Conservation (phyloP, 1,140 invertebrate species). For the Drosophila jambulina region DNA sequence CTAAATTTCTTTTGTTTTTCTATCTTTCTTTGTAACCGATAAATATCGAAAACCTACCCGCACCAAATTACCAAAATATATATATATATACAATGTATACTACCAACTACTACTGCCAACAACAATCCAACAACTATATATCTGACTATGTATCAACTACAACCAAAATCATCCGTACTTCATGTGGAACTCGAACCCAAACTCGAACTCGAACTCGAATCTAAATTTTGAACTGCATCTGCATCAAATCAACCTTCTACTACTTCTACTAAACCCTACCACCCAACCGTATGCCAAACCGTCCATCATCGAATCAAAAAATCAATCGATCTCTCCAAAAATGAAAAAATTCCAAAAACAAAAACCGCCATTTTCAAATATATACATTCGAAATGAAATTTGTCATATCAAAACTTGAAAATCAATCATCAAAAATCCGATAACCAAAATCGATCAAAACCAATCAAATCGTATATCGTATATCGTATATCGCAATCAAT, state of each 20-base stretch:
- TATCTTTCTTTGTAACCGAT: slow-evolving; percentile 56
- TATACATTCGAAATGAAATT: slow-evolving; percentile 39
- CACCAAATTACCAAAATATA: slow-evolving; percentile 52
- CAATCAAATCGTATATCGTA: slow-evolving; percentile 69
- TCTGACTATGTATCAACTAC: slow-evolving; percentile 53
- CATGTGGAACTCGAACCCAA: slow-evolving; percentile 40
- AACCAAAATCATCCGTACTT: slow-evolving; percentile 52
- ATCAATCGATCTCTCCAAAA: slow-evolving; percentile 18
- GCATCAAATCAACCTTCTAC: slow-evolving; percentile 35
- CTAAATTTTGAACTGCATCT: slow-evolving; percentile 54
- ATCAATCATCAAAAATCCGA: slow-evolving; percentile 15
- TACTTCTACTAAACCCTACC: slow-evolving; percentile 23
- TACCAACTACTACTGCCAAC: slow-evolving; percentile 22
- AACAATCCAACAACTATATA: slow-evolving; percentile 56
- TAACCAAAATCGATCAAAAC: slow-evolving; percentile 51
- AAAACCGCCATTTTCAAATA: slow-evolving; percentile 7
- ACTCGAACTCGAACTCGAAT: slow-evolving; percentile 41
- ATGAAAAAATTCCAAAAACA: slow-evolving; percentile 24
- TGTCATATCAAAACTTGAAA: slow-evolving; percentile 22
- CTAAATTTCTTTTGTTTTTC: slow-evolving; percentile 55
- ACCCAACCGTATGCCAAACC: slow-evolving; percentile 53
- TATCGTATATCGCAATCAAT: slow-evolving; percentile 80
- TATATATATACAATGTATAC: slow-evolving; percentile 52
- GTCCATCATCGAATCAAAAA: slow-evolving; percentile 36
- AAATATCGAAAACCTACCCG: slow-evolving; percentile 64